Evolutionary conservation across 1,140 invertebrate species (phyloP), one percentile per base, ranked within the genome.

Genomic region (Drosophila kikkawai): DNA sequence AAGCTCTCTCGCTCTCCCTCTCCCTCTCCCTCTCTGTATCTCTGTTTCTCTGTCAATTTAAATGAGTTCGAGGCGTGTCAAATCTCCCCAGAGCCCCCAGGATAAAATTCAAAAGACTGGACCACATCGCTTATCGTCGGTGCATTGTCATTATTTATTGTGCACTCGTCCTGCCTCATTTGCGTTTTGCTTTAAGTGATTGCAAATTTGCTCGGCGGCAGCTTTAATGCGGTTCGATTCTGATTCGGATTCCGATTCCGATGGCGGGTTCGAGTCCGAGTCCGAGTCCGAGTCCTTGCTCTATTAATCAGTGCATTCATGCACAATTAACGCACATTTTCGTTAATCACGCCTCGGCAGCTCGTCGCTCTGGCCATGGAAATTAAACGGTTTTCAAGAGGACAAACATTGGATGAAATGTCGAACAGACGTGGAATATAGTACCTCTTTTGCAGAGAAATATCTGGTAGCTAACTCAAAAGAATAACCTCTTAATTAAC

Each of bases 261-360:
- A 34, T 13, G 22, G 5, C 34, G 58, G 50, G 12, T 12, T 7
- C 17, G 32, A 26, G 17, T 45, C 53, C 55, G 29, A 29, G 32
- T 15, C 53, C 34, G 22, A 26, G n/a, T 29, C 19, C 17, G 67
- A 68, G 55, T 71, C 34, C 64, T 63, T 77, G 68, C 55, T 37
- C 60, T 66, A 87, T 87, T 87, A 87, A 87, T 80, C 83, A 75
- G 73, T 63, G 65, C 80, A 80, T 42, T 87, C 79, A 82, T 87
- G 80, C 80, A 80, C 76, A 78, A 80, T 82, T 82, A 87, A 87
- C 86, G 65, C 68, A 61, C 68, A 80, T 84, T 80, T 80, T 63
- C 83, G 77, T 87, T 87, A 87, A 87, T 87, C 81, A 87, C 83
- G 83, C 83, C 61, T 77, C 80, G 75, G 47, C 71, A 67, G 70